Conservation (phyloP, 53 echinoderm and acorn worm species). For the Apostichopus leukothele region DNA sequence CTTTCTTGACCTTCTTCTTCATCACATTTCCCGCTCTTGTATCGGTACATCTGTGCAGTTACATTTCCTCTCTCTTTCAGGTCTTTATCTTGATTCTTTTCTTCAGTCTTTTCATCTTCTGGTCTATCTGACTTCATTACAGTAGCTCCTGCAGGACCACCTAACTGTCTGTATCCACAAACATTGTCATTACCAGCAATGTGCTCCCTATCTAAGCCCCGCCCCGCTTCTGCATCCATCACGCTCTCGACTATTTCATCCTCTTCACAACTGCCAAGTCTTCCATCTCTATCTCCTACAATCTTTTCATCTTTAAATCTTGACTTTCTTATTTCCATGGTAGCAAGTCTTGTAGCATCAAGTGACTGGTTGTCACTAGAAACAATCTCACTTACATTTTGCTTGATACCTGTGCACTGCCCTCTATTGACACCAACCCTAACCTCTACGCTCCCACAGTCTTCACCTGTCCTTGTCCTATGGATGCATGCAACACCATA, state of each 20-base stretch:
- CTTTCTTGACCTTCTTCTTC: no score
- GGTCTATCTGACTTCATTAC: background rate
- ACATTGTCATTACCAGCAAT: background rate
- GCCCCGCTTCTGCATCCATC: background rate
- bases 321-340: background rate
- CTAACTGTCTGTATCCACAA: background rate
- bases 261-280: background rate
- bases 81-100: no score
- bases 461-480: background rate
- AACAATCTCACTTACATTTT: no score
- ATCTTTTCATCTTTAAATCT: background rate
- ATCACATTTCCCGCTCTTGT: no score
- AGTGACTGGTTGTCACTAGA: background rate
- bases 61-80: no score
- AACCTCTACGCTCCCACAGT: conserved; percentile 5
- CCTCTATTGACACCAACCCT: background rate
- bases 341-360: background rate
- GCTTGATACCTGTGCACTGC: no score
- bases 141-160: background rate
- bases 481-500: conserved; percentile 11
- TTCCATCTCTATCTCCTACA: background rate
- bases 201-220: background rate
- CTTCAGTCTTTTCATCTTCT: no score
- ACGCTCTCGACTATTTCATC: background rate
- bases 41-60: no score